Percentiles rank a stretch among this genome's conserved stretches.
These are phyloP conservation scores for Chloebia gouldiae DNA, from an alignment of 2,113 vertebrate genomes.

Conservation along the genomic window DNA sequence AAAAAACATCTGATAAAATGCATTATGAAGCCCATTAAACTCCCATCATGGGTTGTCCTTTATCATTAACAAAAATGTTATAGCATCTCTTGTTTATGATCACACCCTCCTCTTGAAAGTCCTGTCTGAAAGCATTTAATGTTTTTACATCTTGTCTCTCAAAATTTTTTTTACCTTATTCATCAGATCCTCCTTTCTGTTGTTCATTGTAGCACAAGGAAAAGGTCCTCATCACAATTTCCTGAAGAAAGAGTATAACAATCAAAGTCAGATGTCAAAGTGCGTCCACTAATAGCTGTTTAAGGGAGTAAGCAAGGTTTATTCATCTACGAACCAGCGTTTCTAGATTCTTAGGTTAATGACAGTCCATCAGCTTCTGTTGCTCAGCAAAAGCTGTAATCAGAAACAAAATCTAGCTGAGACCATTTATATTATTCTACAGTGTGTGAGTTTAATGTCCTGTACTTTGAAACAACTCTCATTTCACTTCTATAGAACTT, in stretches of 20 bases:
- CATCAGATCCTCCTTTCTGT: not conserved
- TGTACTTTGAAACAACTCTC: not conserved
- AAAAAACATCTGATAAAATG: not conserved
- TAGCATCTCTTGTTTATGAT: not conserved
- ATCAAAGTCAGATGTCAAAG: not conserved
- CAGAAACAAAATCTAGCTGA: not conserved
- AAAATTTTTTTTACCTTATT: not conserved
- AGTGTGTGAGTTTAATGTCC: not conserved
- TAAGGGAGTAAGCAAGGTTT: not conserved
- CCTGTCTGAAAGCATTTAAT: not conserved
- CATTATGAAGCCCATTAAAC: not conserved
- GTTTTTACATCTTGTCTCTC: not conserved
- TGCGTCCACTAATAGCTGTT: not conserved
- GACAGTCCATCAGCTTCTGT: not conserved
- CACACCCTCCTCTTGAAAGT: not conserved
- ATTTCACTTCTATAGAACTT: not conserved
- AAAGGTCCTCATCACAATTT: not conserved
- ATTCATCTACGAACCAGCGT: not conserved
- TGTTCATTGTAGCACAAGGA: not conserved
- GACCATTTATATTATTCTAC: not conserved
- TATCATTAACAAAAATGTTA: not conserved
- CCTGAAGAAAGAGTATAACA: not conserved
- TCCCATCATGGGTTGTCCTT: not conserved
- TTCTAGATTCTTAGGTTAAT: not conserved
- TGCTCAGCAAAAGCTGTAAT: not conserved